Conservation (phyloP, 2,113 vertebrate genomes). For the Naja naja region DNA sequence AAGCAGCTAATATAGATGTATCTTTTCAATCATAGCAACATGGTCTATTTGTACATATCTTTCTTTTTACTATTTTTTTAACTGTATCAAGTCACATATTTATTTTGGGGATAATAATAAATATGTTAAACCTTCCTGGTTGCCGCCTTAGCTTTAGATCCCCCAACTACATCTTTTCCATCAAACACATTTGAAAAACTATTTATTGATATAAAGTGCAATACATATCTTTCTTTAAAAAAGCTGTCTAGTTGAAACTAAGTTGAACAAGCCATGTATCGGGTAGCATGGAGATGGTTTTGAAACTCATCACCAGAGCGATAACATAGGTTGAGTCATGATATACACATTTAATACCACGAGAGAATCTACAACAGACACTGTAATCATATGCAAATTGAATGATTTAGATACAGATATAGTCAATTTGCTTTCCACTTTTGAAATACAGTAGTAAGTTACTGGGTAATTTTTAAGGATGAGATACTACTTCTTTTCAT, state of each 20-base stretch:
- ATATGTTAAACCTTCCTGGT: no score
- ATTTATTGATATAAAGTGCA: no score
- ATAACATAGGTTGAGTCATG: not conserved
- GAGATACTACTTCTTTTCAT: not conserved
- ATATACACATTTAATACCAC: not conserved
- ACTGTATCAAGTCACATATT: no score
- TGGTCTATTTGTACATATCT: not conserved
- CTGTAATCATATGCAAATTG: not conserved
- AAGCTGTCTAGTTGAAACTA: not conserved
- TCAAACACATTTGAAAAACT: no score
- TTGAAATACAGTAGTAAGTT: not conserved
- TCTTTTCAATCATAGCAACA: not conserved
- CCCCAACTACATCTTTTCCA: no score
- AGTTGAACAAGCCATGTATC: not conserved
- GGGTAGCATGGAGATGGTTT: not conserved
- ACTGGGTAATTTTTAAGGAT: not conserved
- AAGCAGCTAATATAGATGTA: not conserved
- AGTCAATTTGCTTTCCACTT: not conserved
- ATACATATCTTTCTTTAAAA: no score
- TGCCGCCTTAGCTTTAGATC: no score
- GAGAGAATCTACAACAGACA: not conserved
- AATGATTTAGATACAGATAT: not conserved
- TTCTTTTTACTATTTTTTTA: no score
- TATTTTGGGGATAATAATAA: no score
- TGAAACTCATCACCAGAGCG: not conserved